These are phyloP conservation scores for Smutsia gigantea DNA, from an alignment of 2,797 vertebrate genomes.

Conservation along the genomic window DNA sequence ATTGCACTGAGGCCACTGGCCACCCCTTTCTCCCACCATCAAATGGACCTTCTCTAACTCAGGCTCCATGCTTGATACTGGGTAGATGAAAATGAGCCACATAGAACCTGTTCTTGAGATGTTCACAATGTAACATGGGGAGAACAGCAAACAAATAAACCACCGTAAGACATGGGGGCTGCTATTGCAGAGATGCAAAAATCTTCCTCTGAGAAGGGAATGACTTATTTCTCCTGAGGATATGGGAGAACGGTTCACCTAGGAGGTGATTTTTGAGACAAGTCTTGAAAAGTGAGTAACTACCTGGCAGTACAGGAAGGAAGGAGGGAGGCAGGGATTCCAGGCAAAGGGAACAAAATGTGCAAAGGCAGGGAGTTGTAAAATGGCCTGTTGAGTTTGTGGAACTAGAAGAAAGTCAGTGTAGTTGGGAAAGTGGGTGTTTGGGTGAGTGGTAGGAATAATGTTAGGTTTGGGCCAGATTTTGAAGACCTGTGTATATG, in stretches of 20 bases:
- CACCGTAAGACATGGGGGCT: not conserved
- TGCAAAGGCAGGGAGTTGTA: not conserved
- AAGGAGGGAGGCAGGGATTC: not conserved
- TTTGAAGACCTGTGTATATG: not conserved
- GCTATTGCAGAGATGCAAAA: not conserved
- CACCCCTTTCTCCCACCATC: not conserved
- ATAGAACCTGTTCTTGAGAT: not conserved
- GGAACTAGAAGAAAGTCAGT: not conserved
- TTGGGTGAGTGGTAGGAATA: not conserved
- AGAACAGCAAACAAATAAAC: not conserved
- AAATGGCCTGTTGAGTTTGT: not conserved
- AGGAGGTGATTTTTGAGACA: not conserved
- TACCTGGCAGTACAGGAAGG: not conserved
- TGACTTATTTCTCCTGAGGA: not conserved
- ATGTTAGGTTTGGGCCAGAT: not conserved
- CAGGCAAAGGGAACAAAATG: not conserved
- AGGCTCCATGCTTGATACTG: not conserved
- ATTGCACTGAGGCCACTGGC: not conserved
- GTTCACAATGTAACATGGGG: not conserved
- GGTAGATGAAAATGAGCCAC: not conserved
- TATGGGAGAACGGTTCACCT: not conserved
- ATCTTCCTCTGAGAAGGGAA: not conserved
- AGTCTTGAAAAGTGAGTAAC: slow-evolving; percentile 10
- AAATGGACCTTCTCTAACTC: not conserved
- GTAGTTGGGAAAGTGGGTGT: not conserved